These are phyloP conservation scores for Chloroceryle amazona DNA, from an alignment of 2,797 vertebrate species.

Conservation along the genomic window DNA sequence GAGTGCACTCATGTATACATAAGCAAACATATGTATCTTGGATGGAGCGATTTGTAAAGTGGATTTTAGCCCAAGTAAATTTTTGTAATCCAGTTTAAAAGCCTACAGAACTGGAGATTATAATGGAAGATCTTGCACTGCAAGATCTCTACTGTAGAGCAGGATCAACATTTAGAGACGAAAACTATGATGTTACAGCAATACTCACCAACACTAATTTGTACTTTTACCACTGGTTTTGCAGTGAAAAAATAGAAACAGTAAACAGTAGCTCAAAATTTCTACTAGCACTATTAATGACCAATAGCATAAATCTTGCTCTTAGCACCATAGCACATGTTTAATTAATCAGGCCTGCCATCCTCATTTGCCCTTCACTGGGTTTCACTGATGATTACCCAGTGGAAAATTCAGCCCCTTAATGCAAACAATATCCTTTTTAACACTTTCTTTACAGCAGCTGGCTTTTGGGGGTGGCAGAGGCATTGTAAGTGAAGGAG, in stretches of 20 bases:
- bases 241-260: not conserved
- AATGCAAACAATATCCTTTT: slow-evolving; percentile 79
- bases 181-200: not conserved
- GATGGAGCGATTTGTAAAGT: not conserved
- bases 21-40: not conserved
- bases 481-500: slow-evolving; percentile 8
- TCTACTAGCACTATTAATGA: slow-evolving; percentile 45
- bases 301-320: slow-evolving; percentile 65
- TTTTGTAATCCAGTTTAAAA: not conserved
- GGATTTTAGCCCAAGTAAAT: not conserved
- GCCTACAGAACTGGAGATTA: not conserved
- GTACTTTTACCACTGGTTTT: not conserved
- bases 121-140: not conserved
- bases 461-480: slow-evolving; percentile 2
- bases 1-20: not conserved
- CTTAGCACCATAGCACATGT: slow-evolving; percentile 62
- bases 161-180: not conserved
- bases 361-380: slow-evolving; percentile 78
- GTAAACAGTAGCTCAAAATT: slow-evolving; percentile 29
- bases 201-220: not conserved
- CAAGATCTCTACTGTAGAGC: not conserved
- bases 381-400: slow-evolving; percentile 80
- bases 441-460: slow-evolving; percentile 56
- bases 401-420: slow-evolving; percentile 77
- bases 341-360: slow-evolving; percentile 79